phyloP scores from a whole-genome alignment of 2,113 vertebrate species.

The Ceyx melanurus region DNA sequence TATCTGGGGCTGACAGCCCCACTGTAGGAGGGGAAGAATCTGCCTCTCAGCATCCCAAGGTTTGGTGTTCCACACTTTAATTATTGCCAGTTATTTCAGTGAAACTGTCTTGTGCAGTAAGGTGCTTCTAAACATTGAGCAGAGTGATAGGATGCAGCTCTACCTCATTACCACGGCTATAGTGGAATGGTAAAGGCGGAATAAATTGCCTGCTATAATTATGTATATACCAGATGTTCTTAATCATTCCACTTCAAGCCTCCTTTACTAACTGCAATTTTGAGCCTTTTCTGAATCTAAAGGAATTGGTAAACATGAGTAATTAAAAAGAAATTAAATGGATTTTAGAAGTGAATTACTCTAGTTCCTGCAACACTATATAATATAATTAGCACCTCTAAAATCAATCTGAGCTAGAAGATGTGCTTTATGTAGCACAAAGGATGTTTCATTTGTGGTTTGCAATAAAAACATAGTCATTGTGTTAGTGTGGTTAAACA shows the following conservation, averaged over 20 bases:
- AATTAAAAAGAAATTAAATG: conserved; percentile 66
- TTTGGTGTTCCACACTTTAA: not conserved
- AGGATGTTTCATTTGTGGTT: conserved; percentile 10
- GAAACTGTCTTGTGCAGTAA: not conserved
- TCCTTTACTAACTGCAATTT: conserved; percentile 48
- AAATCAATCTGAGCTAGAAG: conserved; percentile 23
- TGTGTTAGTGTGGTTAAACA: conserved; percentile 27
- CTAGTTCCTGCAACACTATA: conserved; percentile 18
- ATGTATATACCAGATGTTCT: conserved; percentile 48
- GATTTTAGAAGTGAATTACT: conserved; percentile 53
- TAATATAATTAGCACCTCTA: conserved; percentile 49
- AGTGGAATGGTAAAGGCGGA: conserved; percentile 27
- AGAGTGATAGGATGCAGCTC: conserved; percentile 6
- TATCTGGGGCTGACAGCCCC: not conserved
- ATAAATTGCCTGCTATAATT: conserved; percentile 55
- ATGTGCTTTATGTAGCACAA: not conserved
- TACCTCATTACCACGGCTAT: not conserved
- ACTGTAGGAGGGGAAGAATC: not conserved
- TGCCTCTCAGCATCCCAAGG: not conserved
- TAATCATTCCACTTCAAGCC: conserved; percentile 56
- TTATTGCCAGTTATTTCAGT: not conserved
- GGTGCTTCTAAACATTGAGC: not conserved
- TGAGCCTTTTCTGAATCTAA: not conserved
- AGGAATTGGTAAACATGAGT: conserved; percentile 52
- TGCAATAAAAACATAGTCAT: not conserved